Evolutionary conservation across 2,888 invertebrate genomes (phyloP), one percentile per base, ranked within the genome.

Genomic region (Zaprionus lineosus): DNA sequence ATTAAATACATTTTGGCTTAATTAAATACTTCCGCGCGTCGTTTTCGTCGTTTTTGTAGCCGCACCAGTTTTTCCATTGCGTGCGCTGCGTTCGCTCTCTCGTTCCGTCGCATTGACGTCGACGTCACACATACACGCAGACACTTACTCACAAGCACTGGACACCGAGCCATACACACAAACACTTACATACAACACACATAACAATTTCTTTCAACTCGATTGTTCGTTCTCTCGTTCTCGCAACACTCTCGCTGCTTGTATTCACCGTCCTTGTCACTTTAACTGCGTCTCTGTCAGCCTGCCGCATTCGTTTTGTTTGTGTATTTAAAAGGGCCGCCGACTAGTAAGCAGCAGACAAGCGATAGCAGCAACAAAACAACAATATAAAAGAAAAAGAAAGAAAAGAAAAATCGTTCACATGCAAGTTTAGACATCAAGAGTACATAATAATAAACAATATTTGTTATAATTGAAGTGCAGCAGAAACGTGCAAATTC

Each of bases 1-100:
- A 82, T 77, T 74, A 84, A 77, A 79, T 84, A 77, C 79, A 40
- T 52, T 72, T 75, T 74, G 75, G 67, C 78, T 79, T 84, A 79
- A 79, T 84, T 79, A 79, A 78, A 79, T 84, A 79, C 78, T 79
- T 79, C 78, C 78, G 78, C 78, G 74, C 67, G 84, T 67, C 69
- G 75, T 55, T 19, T 62, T 58, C 40, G 57, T 43, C 29, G 56
- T 37, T 53, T 60, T 75, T 53, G 66, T 71, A 74, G 74, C 48
- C 81, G 81, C 72, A 67, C 59, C 72, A 71, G 71, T 82, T 84
- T 78, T 84, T 78, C 78, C 76, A 77, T 84, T 76, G 65, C 72
- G 68, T 68, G 64, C 63, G 63, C 61, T 65, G 51, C 63, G 41
- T 67, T 66, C 65, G 51, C 65, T 48, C 58, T 28, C 33, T 60